A percentile compares a stretch with the other conserved stretches of the same genome.
These are phyloP conservation scores for Drosophila sucinea DNA, from an alignment of 1,140 invertebrate genomes.

Conservation along the genomic window DNA sequence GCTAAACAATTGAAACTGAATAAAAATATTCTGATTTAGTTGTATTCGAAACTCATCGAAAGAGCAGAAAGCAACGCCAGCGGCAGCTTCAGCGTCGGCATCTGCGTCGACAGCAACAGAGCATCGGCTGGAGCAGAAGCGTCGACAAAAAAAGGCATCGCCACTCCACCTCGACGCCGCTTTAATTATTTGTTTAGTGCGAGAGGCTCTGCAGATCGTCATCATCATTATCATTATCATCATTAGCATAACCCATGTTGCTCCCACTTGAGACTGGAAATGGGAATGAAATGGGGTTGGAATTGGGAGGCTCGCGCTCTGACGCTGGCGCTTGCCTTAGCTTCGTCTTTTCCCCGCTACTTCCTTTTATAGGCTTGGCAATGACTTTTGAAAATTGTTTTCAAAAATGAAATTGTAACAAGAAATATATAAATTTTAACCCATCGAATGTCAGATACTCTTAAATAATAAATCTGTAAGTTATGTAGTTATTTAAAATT, in stretches of 20 bases:
- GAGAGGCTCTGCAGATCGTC: constrained; percentile 69
- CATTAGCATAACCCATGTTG: constrained; percentile 60
- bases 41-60: constrained; percentile 81
- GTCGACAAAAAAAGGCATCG: constrained; percentile 57
- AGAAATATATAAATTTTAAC: not conserved
- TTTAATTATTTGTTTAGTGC: constrained; percentile 3
- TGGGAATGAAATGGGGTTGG: constrained; percentile 4
- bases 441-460: constrained; percentile 18
- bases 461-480: constrained; percentile 3
- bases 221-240: constrained; percentile 58
- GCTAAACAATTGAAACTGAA: constrained; percentile 83
- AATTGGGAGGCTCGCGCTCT: constrained; percentile 5
- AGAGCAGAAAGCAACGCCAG: constrained; percentile 66
- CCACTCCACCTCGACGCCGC: constrained; percentile 19
- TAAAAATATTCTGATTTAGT: constrained; percentile 83
- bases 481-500: too few species aligned
- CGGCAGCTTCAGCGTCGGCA: constrained; percentile 35
- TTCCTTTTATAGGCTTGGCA: constrained; percentile 53
- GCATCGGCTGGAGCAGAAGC: constrained; percentile 26
- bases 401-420: constrained; percentile 57
- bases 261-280: constrained; percentile 43
- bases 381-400: constrained; percentile 73
- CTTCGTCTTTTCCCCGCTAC: constrained; percentile 30
- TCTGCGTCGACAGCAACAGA: constrained; percentile 23
- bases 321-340: constrained; percentile 21